Conservation (phyloP, 2,888 invertebrate species). For the Aspidiotus destructor region DNA sequence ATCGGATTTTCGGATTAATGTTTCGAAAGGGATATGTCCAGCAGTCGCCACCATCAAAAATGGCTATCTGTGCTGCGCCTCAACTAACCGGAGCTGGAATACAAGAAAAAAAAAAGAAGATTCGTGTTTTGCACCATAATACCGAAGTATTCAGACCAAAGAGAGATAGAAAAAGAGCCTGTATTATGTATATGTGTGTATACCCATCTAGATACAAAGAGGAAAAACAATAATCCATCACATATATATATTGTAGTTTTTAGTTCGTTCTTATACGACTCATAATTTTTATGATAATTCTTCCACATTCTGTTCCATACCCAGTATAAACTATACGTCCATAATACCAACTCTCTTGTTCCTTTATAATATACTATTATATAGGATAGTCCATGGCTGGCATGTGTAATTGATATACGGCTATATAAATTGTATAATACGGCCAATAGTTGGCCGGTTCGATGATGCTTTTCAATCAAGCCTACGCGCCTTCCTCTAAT, state of each 20-base stretch:
- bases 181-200: neutral
- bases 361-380: too few relatives aligned
- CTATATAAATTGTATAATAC: too few relatives aligned
- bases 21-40: constrained; percentile 29
- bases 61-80: constrained; percentile 3
- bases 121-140: neutral
- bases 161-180: neutral
- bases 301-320: neutral
- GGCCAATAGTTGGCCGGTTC: too few relatives aligned
- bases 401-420: too few relatives aligned
- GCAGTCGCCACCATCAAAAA: constrained; percentile 15
- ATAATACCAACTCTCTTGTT: too few relatives aligned
- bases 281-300: constrained; percentile 2
- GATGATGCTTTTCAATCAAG: too few relatives aligned
- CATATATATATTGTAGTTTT: neutral
- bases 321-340: too few relatives aligned
- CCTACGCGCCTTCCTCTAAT: too few relatives aligned
- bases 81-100: neutral
- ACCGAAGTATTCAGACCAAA: neutral
- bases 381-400: too few relatives aligned
- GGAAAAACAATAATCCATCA: constrained; percentile 4
- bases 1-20: constrained; percentile 30
- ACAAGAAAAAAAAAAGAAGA: neutral
- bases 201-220: neutral
- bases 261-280: constrained; percentile 2